A percentile compares a stretch with the other conserved stretches of the same genome.
phyloP scores from a whole-genome alignment of 2,113 vertebrate genomes.

The Nothobranchius kuhntae region DNA sequence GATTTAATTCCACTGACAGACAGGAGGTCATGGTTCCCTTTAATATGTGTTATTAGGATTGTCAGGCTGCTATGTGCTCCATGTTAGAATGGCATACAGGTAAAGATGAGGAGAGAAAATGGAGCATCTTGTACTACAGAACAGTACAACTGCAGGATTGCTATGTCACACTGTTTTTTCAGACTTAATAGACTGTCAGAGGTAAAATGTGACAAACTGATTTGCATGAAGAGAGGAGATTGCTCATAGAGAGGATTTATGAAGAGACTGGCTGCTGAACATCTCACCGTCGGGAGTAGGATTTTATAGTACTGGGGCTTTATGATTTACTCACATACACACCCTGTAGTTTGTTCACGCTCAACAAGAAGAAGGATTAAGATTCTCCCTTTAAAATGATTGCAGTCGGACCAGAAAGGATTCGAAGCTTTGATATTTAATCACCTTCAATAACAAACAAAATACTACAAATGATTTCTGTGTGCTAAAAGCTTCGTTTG shows the following conservation, averaged over 20 bases:
- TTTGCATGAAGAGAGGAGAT: neutral
- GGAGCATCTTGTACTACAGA: neutral
- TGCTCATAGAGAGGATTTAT: neutral
- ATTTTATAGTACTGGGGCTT: neutral
- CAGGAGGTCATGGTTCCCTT: neutral
- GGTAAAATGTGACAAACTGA: constrained; percentile 3
- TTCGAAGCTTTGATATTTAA: neutral
- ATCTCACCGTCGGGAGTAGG: neutral
- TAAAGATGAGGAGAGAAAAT: neutral
- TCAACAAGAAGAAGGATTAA: neutral
- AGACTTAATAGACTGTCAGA: constrained; percentile 8
- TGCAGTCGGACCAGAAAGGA: neutral
- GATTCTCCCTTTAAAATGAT: neutral
- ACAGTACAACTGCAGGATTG: neutral
- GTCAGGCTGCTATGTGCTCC: neutral
- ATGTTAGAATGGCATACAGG: neutral
- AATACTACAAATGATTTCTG: neutral
- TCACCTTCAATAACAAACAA: neutral
- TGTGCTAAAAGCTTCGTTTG: neutral
- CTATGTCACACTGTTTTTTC: neutral
- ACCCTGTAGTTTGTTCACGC: neutral
- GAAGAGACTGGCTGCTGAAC: neutral
- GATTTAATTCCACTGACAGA: neutral
- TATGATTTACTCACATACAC: neutral
- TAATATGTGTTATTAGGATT: neutral